A percentile compares a stretch with the other conserved stretches of the same genome.
Evolutionary conservation across 2,113 vertebrate species (phyloP).

Genomic region (Upupa epops): DNA sequence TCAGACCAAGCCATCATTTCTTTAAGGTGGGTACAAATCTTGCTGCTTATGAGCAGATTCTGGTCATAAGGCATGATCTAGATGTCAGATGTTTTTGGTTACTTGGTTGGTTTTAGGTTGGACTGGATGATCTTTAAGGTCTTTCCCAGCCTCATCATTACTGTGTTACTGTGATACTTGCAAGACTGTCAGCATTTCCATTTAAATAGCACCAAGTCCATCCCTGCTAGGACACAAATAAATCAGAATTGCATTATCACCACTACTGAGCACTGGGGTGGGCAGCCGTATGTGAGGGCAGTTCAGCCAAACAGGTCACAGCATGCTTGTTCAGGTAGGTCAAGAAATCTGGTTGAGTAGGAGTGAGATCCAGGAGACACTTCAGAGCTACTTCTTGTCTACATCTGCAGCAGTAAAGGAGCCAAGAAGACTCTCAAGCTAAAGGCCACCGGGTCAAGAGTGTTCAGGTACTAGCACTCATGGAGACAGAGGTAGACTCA

Average conservation of each 20-base stretch:
- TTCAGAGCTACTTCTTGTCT: background rate
- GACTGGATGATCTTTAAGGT: no score
- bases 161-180: background rate
- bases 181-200: background rate
- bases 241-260: background rate
- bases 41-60: background rate
- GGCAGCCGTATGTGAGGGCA: rapidly evolving
- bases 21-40: background rate
- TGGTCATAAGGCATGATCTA: no score
- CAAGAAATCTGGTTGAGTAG: background rate
- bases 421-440: background rate
- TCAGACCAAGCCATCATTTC: background rate
- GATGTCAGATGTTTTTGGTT: no score
- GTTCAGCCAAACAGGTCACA: background rate
- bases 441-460: background rate
- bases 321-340: background rate
- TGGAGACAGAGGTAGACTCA: background rate
- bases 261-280: background rate
- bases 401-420: background rate
- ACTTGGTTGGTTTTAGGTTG: no score
- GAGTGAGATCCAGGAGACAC: background rate
- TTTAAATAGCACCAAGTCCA: background rate
- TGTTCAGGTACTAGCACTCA: background rate
- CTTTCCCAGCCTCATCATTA: no score
- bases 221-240: background rate